Evolutionary conservation across 2,888 invertebrate species (phyloP).

Genomic region (Melinaea marsaeus): DNA sequence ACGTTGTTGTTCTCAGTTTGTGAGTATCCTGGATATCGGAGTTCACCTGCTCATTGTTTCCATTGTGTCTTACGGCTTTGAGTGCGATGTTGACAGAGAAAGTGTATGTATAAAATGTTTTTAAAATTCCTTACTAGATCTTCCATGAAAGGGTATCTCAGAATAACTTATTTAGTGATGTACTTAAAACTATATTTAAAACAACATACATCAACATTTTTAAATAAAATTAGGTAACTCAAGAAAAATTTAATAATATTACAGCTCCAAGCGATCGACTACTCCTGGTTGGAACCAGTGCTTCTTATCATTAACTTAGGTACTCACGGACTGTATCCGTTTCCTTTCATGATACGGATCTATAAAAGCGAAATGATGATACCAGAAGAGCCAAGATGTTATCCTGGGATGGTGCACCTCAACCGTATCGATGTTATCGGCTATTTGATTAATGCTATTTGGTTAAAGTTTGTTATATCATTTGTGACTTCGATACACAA

Average conservation of each 20-base stretch:
- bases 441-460: slow-evolving; percentile 56
- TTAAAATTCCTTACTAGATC: background rate
- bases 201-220: too few relatives aligned
- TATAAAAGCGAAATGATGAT: slow-evolving; percentile 43
- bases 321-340: slow-evolving; percentile 63
- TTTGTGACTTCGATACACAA: slow-evolving; percentile 52
- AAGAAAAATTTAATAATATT: slow-evolving; percentile 23
- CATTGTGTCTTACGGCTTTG: slow-evolving; percentile 54
- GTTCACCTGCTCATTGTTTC: slow-evolving; percentile 52
- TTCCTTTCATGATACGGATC: slow-evolving; percentile 48
- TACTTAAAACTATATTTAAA: too few relatives aligned
- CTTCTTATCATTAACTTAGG: slow-evolving; percentile 56
- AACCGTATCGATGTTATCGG: slow-evolving; percentile 52
- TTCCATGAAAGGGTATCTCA: background rate
- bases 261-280: slow-evolving; percentile 44
- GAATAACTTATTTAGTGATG: too few relatives aligned
- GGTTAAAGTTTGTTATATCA: slow-evolving; percentile 53
- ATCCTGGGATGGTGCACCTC: slow-evolving; percentile 60
- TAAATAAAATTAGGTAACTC: slow-evolving; percentile 1
- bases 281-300: slow-evolving; percentile 51
- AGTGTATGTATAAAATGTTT: slow-evolving; percentile 44
- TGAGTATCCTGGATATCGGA: slow-evolving; percentile 51
- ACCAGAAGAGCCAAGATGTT: slow-evolving; percentile 44
- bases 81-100: slow-evolving; percentile 51
- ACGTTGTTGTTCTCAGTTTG: slow-evolving; percentile 44